Base-by-base conservation (phyloP, 2,888 invertebrate species). In the Toxonevra muliebris region DNA sequence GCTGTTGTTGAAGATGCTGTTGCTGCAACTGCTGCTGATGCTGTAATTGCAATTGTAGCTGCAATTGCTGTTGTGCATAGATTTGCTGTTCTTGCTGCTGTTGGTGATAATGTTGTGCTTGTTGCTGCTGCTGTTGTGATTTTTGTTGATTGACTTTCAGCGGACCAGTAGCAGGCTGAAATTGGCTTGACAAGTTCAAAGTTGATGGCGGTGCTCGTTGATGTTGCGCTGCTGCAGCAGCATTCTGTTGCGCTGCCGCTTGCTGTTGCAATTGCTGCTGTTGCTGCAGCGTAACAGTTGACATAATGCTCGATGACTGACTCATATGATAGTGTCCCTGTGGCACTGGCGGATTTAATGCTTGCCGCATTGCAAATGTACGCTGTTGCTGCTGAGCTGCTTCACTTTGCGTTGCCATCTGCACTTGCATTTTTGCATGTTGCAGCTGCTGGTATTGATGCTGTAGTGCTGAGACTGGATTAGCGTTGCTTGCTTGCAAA, bases 331-430 rank as follows among this genome's bases (percentile, higher is more conserved):
- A 85, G 69, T 85, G 84, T 12, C 78, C 76, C 59, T 78, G 79
- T 9, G 81, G 88, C 52, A 89, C 87, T 71, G 90, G 90, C 72
- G 90, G 89, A 72, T 89, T 87, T 67, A 90, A 79, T 15, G 88
- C 83, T 81, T 90, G 90, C 1, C 90, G 83, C 78, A 90, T 87
- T 55, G 90, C 90, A 80, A 90, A 90, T 61, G 89, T 89, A 69
- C 89, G 88, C 74, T 90, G 90, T 77, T 90, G 90, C 73, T 89
- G 88, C 84, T 88, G 88, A 74, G 88, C 87, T 30, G 90, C 89
- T 77, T 90, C 89, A 74, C 87, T 89, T 73, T 90, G 90, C 72
- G 89, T 89, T 73, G 88, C 88, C 77, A 90, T 81, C 79, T 90
- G 90, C 50, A 88, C 89, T 74, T 89, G 89, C 73, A 90, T 80